Conservation (phyloP, 2,888 invertebrate genomes). For the Drosophila ochracea region DNA sequence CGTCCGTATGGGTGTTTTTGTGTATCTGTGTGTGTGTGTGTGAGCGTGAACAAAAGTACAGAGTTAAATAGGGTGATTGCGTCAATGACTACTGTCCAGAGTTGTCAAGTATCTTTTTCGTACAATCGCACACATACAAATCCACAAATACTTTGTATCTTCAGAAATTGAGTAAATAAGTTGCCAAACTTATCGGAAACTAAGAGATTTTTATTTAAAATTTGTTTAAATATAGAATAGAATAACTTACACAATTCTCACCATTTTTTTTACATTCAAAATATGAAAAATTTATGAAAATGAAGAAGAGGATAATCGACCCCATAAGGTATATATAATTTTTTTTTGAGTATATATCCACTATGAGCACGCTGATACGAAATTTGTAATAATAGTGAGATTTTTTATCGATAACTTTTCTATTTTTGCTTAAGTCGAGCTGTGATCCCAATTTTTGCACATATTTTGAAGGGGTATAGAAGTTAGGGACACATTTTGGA, state of each 20-base stretch:
- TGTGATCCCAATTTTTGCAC: not conserved
- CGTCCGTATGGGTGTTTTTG: conserved; percentile 23
- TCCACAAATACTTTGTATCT: conserved; percentile 1
- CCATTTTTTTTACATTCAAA: not conserved
- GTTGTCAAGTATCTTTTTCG: conserved; percentile 62
- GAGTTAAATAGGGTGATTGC: conserved; percentile 77
- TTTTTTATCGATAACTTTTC: not conserved
- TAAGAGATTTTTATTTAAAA: not conserved
- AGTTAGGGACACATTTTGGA: not conserved
- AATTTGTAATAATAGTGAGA: not conserved
- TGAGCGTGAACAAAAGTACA: conserved; percentile 47
- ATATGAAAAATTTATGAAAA: not conserved
- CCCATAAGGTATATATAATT: not conserved
- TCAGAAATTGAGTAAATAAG: not conserved
- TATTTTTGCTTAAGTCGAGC: not conserved
- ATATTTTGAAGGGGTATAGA: not conserved
- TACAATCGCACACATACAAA: conserved; percentile 13
- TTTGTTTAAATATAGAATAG: not conserved
- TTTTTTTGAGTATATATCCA: not conserved
- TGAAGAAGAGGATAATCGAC: not conserved
- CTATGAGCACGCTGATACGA: not conserved
- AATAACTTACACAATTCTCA: not conserved
- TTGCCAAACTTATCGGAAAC: not conserved
- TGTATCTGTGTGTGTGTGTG: conserved; percentile 27
- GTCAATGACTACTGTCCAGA: conserved; percentile 72